Percentiles rank a stretch among this genome's conserved stretches.
Conservation (phyloP, 2,888 invertebrate species). For the Aporophyla nigra region DNA sequence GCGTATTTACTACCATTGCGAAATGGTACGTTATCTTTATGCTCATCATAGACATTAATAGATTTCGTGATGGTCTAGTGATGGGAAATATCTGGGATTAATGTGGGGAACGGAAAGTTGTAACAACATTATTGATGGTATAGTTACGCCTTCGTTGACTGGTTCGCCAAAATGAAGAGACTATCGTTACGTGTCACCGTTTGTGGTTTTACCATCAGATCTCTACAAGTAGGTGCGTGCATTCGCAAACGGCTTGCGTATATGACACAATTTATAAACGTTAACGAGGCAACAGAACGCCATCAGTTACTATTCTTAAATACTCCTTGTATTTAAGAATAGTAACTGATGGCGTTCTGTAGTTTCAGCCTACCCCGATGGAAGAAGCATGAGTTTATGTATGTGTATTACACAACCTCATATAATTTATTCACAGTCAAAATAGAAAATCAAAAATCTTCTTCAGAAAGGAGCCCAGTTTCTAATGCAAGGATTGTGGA, state of each 20-base stretch:
- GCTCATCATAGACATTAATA: constrained; percentile 38
- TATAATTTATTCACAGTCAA: neutral
- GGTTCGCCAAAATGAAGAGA: neutral
- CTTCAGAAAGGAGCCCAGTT: neutral
- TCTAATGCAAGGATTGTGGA: no score
- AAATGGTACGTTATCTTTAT: constrained; percentile 51
- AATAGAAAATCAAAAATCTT: neutral
- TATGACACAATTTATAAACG: no score
- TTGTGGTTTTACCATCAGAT: neutral
- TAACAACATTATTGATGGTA: neutral
- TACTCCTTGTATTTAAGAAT: no score
- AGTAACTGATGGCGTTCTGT: no score
- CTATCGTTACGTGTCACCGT: neutral
- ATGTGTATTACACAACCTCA: neutral
- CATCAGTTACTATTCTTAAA: no score
- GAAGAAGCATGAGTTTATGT: no score
- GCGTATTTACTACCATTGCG: constrained; percentile 52
- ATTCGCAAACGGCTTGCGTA: no score
- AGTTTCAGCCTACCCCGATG: no score
- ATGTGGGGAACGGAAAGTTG: neutral
- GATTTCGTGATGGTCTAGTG: constrained; percentile 37
- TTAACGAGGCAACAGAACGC: no score
- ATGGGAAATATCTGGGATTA: constrained; percentile 15
- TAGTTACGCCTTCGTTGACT: neutral
- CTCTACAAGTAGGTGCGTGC: neutral